A percentile compares a stretch with the other conserved stretches of the same genome.
These are phyloP conservation scores for Ceyx margarethae DNA, from an alignment of 2,113 vertebrate species.

Conservation along the genomic window DNA sequence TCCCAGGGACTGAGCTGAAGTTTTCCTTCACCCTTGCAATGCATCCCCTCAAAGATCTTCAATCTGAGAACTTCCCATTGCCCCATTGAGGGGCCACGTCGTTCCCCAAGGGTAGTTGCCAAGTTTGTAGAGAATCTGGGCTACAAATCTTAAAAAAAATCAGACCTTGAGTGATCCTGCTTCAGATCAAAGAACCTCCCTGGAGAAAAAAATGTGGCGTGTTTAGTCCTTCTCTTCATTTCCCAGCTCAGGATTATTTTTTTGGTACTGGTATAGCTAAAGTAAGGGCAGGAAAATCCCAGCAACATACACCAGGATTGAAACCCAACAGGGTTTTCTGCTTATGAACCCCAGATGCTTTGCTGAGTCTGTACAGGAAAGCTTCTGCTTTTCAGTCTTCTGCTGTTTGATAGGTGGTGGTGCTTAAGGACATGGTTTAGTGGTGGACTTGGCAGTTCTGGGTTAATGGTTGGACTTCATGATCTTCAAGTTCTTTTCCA, in stretches of 20 bases:
- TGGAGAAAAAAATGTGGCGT: not conserved
- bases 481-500: not conserved
- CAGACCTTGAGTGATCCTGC: not conserved
- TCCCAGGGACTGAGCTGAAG: constrained; percentile 20
- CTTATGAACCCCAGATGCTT: not conserved
- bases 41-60: not conserved
- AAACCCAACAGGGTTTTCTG: not conserved
- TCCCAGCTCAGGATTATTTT: not conserved
- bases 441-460: not conserved
- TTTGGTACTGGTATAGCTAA: not conserved
- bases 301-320: not conserved
- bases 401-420: not conserved
- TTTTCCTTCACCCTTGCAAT: not conserved
- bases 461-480: not conserved
- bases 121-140: not conserved
- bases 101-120: not conserved
- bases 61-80: not conserved
- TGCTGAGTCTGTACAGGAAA: not conserved
- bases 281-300: not conserved
- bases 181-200: not conserved
- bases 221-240: not conserved
- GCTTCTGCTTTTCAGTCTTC: not conserved
- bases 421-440: not conserved
- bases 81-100: not conserved
- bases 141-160: not conserved